These are phyloP conservation scores for Oscheius sp. DNA, from an alignment of 2,888 invertebrate species.

Conservation along the genomic window DNA sequence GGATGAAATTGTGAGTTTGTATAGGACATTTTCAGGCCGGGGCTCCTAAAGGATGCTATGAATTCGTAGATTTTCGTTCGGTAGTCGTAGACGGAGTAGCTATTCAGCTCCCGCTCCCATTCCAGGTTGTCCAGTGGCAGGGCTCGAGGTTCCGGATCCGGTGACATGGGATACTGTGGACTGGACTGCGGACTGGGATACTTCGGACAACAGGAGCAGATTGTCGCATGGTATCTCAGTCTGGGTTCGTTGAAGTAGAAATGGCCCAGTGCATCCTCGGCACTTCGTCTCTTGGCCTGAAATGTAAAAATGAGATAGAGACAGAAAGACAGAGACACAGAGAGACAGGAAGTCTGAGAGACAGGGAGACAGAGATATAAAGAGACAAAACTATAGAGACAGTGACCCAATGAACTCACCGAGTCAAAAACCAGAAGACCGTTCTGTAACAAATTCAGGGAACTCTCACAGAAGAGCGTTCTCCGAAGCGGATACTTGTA, in stretches of 20 bases:
- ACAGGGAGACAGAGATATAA: background rate
- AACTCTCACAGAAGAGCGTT: background rate
- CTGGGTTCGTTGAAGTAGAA: constrained; percentile 97
- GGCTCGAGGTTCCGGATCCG: constrained; percentile 77
- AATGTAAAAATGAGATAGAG: constrained; percentile 4
- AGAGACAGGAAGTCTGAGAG: background rate
- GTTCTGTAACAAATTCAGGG: constrained; percentile 80
- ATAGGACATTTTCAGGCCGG: background rate
- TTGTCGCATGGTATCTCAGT: constrained; percentile 97
- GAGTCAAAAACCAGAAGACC: constrained; percentile 99
- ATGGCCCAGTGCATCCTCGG: constrained; percentile 93
- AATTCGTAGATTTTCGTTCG: constrained; percentile 17
- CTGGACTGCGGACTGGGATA: constrained; percentile 38
- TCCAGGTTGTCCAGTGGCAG: constrained; percentile 88
- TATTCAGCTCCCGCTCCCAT: constrained; percentile 86
- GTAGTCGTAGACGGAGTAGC: constrained; percentile 78
- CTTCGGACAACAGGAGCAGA: constrained; percentile 93
- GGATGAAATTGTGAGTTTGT: background rate
- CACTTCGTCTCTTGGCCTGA: constrained; percentile 81
- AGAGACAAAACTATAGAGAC: too few relatives aligned
- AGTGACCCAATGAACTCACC: constrained; percentile 77
- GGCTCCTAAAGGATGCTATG: constrained; percentile 2
- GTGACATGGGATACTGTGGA: constrained; percentile 40
- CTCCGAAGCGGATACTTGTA: background rate
- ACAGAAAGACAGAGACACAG: background rate